Base-by-base conservation (phyloP, 2,888 invertebrate species). In the Camptogramma bilineatum region DNA sequence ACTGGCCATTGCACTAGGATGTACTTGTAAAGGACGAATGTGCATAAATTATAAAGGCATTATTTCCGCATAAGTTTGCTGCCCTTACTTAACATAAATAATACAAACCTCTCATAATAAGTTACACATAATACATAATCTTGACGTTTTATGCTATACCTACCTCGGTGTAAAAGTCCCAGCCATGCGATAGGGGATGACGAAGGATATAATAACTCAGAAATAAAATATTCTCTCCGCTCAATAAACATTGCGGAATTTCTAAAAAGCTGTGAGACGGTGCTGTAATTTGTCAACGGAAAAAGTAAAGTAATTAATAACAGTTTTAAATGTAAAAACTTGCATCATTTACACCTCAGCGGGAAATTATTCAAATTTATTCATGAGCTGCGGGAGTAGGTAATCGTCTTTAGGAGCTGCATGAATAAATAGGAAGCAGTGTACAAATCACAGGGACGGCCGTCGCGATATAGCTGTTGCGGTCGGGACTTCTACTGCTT, bases 341-440 rank as follows among this genome's bases (percentile, higher is more conserved):
- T 89, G 88, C 90, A 89, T 88, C 88, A 87, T 90, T 91, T 87
- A 87, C 89, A 89, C 88, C 87, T 90, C 83, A 81, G 82, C 84
- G 80, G 78, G 81, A 81, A 84, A 89, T 90, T 91, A 91, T 91
- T 89, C 80, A 89, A 88, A 91, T 90, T 84, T 90, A 91, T 91
- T 90, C 91, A 90, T 89, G 88, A 88, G 84, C 79, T 74, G 77
- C 80, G 79, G 86, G 85, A 88, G 86, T 85, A 85, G 87, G 88
- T 90, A 91, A 90, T 90, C 87, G 88, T 86, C 87, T 83, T 83
- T 83, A 85, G 85, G 80, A 84, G 85, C 86, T 86, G 86, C 87
- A 88, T 90, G 90, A 90, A 89, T 90, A 90, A 90, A 88, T 87
- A 89, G 88, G 87, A 89, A 88, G 78, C 82, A 76, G 81, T 78